These are phyloP conservation scores for Cecropterus lyciades DNA, from an alignment of 1,140 invertebrate genomes.

Conservation along the genomic window DNA sequence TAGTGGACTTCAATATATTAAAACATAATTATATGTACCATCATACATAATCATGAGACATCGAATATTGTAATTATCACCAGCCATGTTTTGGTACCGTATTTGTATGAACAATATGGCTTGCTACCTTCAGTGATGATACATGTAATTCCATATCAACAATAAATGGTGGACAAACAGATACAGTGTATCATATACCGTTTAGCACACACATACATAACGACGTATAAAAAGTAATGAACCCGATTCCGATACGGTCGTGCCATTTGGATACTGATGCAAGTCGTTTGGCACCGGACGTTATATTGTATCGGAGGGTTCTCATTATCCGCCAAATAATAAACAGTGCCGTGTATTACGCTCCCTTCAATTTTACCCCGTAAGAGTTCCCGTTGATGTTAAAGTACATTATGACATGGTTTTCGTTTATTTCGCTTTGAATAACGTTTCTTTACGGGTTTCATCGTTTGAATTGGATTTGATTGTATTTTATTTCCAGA, in stretches of 20 bases:
- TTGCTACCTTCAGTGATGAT: too few species aligned
- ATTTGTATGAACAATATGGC: too few species aligned
- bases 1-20: too few species aligned
- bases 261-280: constrained; percentile 19
- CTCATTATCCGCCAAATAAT: constrained; percentile 7
- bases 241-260: constrained; percentile 5
- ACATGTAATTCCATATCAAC: too few species aligned
- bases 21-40: too few species aligned
- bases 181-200: background rate
- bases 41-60: too few species aligned
- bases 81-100: too few species aligned
- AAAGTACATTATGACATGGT: constrained; percentile 9
- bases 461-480: background rate
- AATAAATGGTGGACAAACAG: background rate
- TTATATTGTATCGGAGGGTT: constrained; percentile 14
- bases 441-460: background rate
- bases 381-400: background rate
- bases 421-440: constrained; percentile 4
- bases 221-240: constrained; percentile 13
- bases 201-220: background rate
- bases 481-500: background rate
- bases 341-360: constrained; percentile 8
- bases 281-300: constrained; percentile 19
- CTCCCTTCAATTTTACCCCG: constrained; percentile 5
- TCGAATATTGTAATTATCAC: too few species aligned